Evolutionary conservation across 2,888 invertebrate genomes (phyloP).

Genomic region (Mechanitis messenoides): DNA sequence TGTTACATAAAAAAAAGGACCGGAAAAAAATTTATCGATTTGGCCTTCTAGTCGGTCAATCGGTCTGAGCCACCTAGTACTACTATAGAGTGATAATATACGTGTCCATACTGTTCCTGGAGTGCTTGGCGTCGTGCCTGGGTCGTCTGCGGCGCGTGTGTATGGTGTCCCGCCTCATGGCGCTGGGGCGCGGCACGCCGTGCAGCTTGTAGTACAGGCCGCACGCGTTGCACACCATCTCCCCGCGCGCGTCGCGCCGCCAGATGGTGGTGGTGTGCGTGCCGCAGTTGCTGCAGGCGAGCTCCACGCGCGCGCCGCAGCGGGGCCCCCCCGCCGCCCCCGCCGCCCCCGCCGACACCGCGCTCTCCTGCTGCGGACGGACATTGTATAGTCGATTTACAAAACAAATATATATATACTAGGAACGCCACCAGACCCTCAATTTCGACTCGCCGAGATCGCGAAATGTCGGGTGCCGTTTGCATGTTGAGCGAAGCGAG

Average conservation of each 20-base stretch:
- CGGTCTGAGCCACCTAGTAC: no score
- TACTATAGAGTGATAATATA: not conserved
- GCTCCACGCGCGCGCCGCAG: conserved; percentile 80
- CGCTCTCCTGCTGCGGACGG: conserved; percentile 20
- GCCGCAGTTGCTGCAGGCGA: conserved; percentile 96
- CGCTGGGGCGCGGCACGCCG: conserved; percentile 93
- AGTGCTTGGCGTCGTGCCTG: conserved; percentile 79
- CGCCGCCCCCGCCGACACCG: conserved; percentile 25
- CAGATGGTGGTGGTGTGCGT: conserved; percentile 98
- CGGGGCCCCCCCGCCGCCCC: conserved; percentile 29
- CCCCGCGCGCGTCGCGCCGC: conserved; percentile 96
- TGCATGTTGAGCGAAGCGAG: no score
- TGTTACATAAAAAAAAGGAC: no score
- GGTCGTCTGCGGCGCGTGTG: conserved; percentile 94
- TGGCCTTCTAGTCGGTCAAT: no score
- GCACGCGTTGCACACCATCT: conserved; percentile 99
- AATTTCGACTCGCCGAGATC: no score
- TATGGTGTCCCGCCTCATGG: conserved; percentile 97
- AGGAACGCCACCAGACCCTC: no score
- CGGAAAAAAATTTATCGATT: no score
- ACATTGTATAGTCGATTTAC: not conserved
- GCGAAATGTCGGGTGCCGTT: no score
- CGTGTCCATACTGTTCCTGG: conserved; percentile 66
- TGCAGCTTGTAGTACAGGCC: conserved; percentile 98
- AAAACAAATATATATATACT: no score